Conservation (phyloP, 2,888 invertebrate genomes). For the Cosmorhoe ocellata region DNA sequence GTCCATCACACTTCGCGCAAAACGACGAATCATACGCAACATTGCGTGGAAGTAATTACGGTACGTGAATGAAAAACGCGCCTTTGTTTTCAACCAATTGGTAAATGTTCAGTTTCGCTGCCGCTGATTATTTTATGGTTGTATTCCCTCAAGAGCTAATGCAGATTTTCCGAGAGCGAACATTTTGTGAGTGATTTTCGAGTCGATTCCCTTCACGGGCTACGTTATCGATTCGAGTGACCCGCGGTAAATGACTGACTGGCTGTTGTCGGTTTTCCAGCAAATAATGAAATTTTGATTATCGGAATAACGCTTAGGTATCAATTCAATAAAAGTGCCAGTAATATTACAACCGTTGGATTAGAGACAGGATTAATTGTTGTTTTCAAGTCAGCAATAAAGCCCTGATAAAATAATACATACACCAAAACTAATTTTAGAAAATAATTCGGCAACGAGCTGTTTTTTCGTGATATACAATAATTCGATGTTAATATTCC, state of each 20-base stretch:
- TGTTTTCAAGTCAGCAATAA: constrained; percentile 46
- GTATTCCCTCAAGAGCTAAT: constrained; percentile 54
- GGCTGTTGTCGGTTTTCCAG: constrained; percentile 29
- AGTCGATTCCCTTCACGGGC: too few relatives aligned
- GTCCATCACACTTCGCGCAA: constrained; percentile 51
- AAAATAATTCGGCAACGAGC: too few relatives aligned
- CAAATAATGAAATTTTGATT: constrained; percentile 40
- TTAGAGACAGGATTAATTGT: constrained; percentile 47
- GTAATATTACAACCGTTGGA: constrained; percentile 43
- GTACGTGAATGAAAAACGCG: background rate
- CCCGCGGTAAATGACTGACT: constrained; percentile 36
- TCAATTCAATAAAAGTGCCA: constrained; percentile 45
- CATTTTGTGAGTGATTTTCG: constrained; percentile 22
- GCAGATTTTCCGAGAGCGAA: constrained; percentile 31
- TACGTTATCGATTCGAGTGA: too few relatives aligned
- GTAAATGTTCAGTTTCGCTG: constrained; percentile 11
- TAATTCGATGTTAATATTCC: too few relatives aligned
- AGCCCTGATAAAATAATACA: constrained; percentile 36
- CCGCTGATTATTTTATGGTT: constrained; percentile 41
- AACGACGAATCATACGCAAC: constrained; percentile 58
- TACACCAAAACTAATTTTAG: too few relatives aligned
- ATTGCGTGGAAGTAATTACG: constrained; percentile 36
- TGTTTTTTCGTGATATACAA: too few relatives aligned
- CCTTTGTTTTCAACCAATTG: background rate
- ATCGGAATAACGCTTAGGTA: constrained; percentile 50